phyloP scores from a whole-genome alignment of 2,797 vertebrate species.

The Masticophis lateralis region DNA sequence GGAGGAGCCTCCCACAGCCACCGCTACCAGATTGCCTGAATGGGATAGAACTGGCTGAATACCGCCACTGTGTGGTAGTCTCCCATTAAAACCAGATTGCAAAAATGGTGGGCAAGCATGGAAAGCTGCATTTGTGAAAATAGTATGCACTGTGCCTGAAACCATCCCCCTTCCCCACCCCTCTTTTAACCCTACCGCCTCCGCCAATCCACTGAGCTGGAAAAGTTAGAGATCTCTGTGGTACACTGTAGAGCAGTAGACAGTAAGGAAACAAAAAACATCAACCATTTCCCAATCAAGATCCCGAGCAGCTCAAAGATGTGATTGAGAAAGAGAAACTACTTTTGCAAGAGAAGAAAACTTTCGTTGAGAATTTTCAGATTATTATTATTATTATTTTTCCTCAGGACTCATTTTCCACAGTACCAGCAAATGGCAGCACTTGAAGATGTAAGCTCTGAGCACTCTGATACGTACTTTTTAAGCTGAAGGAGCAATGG shows the following conservation, averaged over 20 bases:
- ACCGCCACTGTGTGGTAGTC: no score
- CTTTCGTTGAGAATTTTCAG: background rate
- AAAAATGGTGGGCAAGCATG: no score
- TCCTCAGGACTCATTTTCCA: background rate
- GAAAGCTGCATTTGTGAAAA: no score
- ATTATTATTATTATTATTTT: background rate
- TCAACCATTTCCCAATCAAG: background rate
- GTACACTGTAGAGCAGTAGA: background rate
- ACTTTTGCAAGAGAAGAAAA: background rate
- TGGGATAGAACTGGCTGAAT: no score
- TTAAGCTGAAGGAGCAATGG: conserved; percentile 48
- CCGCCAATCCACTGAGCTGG: background rate
- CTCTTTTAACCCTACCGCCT: no score
- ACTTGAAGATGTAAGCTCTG: conserved; percentile 23
- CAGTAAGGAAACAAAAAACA: background rate
- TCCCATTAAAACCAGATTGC: no score
- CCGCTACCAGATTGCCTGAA: no score
- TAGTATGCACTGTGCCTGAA: no score
- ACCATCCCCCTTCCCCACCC: no score
- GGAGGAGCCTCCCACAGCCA: no score
- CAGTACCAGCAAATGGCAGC: background rate
- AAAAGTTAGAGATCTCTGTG: background rate
- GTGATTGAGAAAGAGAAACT: background rate
- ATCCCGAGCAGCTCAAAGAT: background rate
- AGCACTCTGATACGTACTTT: conserved; percentile 30